These are phyloP conservation scores for Marcusenius ussheri DNA, from an alignment of 2,113 vertebrate species.

Conservation along the genomic window DNA sequence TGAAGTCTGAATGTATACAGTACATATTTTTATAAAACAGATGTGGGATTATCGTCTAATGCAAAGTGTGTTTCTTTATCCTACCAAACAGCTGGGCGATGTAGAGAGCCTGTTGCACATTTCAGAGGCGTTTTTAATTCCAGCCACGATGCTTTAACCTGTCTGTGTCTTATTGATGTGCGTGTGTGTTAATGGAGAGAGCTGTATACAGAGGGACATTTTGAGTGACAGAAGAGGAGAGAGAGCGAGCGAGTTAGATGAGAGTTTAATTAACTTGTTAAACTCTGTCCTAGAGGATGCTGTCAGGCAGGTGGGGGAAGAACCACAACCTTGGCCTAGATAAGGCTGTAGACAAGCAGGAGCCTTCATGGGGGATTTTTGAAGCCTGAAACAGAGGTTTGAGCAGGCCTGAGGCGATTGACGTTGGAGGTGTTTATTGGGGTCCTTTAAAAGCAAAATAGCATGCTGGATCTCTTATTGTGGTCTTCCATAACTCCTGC, in stretches of 20 bases:
- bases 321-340: conserved; percentile 20
- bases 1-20: background rate
- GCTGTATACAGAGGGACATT: background rate
- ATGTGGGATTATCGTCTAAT: background rate
- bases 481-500: conserved; percentile 22
- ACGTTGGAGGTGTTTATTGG: background rate
- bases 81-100: background rate
- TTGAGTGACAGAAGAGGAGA: background rate
- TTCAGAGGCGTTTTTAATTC: background rate
- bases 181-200: background rate
- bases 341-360: background rate
- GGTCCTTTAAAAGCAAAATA: background rate
- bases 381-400: conserved; percentile 3
- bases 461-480: conserved; percentile 25
- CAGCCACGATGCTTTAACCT: background rate
- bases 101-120: background rate
- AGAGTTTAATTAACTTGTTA: conserved; percentile 2
- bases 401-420: background rate
- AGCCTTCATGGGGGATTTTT: background rate
- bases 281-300: conserved; percentile 14
- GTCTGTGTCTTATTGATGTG: background rate
- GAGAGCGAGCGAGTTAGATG: background rate
- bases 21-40: background rate
- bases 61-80: background rate
- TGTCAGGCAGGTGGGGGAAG: conserved; percentile 42